Evolutionary conservation across 2,888 invertebrate species (phyloP).

Genomic region (Nemotelus pantherinus): DNA sequence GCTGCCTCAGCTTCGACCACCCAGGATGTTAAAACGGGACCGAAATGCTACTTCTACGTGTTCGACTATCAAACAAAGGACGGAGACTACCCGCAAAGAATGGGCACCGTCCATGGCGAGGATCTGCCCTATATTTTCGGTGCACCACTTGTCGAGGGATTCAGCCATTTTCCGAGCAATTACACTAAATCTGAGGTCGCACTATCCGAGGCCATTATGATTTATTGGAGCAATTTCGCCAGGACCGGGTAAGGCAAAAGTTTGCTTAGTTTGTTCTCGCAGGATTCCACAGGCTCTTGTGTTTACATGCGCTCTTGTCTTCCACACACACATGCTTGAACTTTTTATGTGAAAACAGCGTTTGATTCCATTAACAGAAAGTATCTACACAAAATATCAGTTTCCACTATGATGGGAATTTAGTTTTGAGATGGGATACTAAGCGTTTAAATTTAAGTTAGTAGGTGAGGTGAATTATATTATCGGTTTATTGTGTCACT

Average conservation of each 20-base stretch:
- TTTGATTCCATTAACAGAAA: background rate
- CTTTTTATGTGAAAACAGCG: background rate
- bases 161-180: constrained; percentile 84
- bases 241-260: constrained; percentile 80
- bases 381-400: constrained; percentile 4
- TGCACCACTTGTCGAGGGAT: constrained; percentile 85
- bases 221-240: constrained; percentile 89
- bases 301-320: constrained; percentile 23
- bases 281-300: constrained; percentile 10
- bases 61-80: constrained; percentile 92
- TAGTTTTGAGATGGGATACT: background rate
- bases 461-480: no score
- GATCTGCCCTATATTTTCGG: constrained; percentile 92
- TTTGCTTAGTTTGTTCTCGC: constrained; percentile 39
- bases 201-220: constrained; percentile 86
- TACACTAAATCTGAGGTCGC: constrained; percentile 88
- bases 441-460: no score
- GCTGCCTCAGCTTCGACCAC: constrained; percentile 68
- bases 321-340: background rate
- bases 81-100: constrained; percentile 88
- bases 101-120: constrained; percentile 93
- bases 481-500: no score
- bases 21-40: constrained; percentile 69
- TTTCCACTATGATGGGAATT: background rate
- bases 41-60: constrained; percentile 88